Evolutionary conservation across 1,140 invertebrate genomes (phyloP).

Genomic region (Lerema accius): DNA sequence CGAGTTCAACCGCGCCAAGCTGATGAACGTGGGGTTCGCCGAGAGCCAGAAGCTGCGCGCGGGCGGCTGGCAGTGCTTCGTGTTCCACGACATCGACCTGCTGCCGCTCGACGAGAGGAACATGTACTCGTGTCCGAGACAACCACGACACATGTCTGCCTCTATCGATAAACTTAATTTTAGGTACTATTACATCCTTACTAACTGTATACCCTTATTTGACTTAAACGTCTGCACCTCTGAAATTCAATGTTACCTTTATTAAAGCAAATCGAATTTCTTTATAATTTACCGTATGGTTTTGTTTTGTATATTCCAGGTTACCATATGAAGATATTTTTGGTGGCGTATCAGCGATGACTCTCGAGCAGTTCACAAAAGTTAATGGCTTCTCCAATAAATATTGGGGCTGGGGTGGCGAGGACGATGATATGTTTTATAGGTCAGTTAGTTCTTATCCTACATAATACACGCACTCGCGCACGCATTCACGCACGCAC

Average conservation of each 20-base stretch:
- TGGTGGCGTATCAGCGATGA: slow-evolving; percentile 94
- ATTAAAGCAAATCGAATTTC: no score
- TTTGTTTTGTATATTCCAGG: slow-evolving; percentile 80
- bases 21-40: slow-evolving; percentile 97
- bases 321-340: slow-evolving; percentile 95
- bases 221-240: no score
- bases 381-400: slow-evolving; percentile 96
- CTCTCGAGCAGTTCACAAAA: slow-evolving; percentile 89
- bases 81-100: slow-evolving; percentile 98
- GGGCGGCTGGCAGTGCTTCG: slow-evolving; percentile 93
- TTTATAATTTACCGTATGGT: no score
- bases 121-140: slow-evolving; percentile 94
- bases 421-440: slow-evolving; percentile 96
- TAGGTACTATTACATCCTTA: slow-evolving; percentile 51
- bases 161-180: slow-evolving; percentile 92
- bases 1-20: slow-evolving; percentile 94
- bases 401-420: slow-evolving; percentile 97
- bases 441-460: slow-evolving; percentile 68
- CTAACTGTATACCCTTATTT: no score
- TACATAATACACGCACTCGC: no score
- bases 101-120: slow-evolving; percentile 96
- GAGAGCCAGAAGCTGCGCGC: slow-evolving; percentile 84
- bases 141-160: slow-evolving; percentile 97
- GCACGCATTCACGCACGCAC: no score
- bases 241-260: no score